Evolutionary conservation across 2,888 invertebrate species (phyloP).

Genomic region (Pseudoips prasinana): DNA sequence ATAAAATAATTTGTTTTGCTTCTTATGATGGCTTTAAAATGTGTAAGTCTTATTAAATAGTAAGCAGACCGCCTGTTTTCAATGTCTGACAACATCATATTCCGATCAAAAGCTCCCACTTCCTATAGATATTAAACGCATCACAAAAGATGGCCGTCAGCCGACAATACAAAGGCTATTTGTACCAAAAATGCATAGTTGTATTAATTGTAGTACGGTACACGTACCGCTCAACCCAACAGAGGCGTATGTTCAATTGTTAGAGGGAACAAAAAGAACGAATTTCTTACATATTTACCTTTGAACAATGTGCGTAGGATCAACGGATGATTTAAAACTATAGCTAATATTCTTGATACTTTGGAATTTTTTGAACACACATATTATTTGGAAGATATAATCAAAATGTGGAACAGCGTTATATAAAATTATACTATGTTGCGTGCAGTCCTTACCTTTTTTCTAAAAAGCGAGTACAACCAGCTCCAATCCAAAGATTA

Average conservation of each 20-base stretch:
- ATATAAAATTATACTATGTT: too few relatives aligned
- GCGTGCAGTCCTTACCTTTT: too few relatives aligned
- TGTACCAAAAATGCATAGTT: conserved; percentile 51
- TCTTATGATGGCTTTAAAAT: conserved; percentile 25
- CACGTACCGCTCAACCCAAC: conserved; percentile 41
- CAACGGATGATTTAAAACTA: conserved; percentile 40
- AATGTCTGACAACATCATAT: conserved; percentile 46
- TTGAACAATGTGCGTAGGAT: conserved; percentile 67
- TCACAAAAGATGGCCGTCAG: conserved; percentile 56
- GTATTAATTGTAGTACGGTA: conserved; percentile 34
- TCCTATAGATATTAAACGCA: conserved; percentile 58
- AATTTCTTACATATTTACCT: conserved; percentile 66
- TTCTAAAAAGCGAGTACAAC: too few relatives aligned
- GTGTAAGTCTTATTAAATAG: conserved; percentile 38
- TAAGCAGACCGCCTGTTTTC: conserved; percentile 53
- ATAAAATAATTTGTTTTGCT: conserved; percentile 35
- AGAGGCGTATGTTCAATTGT: conserved; percentile 51
- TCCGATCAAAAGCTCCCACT: conserved; percentile 47
- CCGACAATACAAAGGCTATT: conserved; percentile 53
- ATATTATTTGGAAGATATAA: too few relatives aligned
- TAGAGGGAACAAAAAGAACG: conserved; percentile 58
- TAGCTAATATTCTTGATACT: conserved; percentile 44
- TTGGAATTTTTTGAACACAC: too few relatives aligned
- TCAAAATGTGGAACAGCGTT: too few relatives aligned
- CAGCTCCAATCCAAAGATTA: too few relatives aligned